Evolutionary conservation across 53 echinoderm and acorn worm species (phyloP).

Genomic region (Antedon mediterranea): DNA sequence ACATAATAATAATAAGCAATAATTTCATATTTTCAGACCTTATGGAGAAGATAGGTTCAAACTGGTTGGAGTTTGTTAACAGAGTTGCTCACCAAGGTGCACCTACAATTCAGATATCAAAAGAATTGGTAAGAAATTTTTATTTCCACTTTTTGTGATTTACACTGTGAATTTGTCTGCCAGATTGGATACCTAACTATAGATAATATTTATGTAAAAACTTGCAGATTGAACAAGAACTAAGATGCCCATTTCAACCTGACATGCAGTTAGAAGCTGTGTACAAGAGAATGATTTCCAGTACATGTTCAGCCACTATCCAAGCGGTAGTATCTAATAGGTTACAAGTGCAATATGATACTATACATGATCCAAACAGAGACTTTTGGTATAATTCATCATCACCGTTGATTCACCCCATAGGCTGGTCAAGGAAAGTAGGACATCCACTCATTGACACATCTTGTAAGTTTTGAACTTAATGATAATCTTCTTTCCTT

Average conservation of each 20-base stretch:
- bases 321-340: slow-evolving; percentile 61
- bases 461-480: slow-evolving; percentile 46
- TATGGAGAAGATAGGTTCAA: slow-evolving; percentile 50
- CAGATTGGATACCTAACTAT: too few relatives aligned
- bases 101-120: slow-evolving; percentile 52
- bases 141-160: neutral
- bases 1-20: too few relatives aligned
- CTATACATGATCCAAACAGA: slow-evolving; percentile 67
- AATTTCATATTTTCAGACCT: slow-evolving; percentile 41
- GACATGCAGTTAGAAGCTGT: slow-evolving; percentile 78
- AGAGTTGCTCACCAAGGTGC: slow-evolving; percentile 68
- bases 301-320: slow-evolving; percentile 68
- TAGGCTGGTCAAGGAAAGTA: slow-evolving; percentile 73
- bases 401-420: slow-evolving; percentile 69
- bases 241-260: slow-evolving; percentile 40
- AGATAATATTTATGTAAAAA: too few relatives aligned
- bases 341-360: slow-evolving; percentile 86
- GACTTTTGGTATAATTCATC: slow-evolving; percentile 88
- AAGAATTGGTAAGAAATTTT: slow-evolving; percentile 67
- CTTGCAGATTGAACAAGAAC: slow-evolving; percentile 47
- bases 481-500: neutral
- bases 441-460: slow-evolving; percentile 69
- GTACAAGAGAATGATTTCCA: slow-evolving; percentile 72
- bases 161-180: too few relatives aligned
- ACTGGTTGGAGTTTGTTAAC: slow-evolving; percentile 67